A percentile compares a stretch with the other conserved stretches of the same genome.
These are phyloP conservation scores for Uromys caudimaculatus DNA, from an alignment of 2,797 vertebrate genomes.

Conservation along the genomic window DNA sequence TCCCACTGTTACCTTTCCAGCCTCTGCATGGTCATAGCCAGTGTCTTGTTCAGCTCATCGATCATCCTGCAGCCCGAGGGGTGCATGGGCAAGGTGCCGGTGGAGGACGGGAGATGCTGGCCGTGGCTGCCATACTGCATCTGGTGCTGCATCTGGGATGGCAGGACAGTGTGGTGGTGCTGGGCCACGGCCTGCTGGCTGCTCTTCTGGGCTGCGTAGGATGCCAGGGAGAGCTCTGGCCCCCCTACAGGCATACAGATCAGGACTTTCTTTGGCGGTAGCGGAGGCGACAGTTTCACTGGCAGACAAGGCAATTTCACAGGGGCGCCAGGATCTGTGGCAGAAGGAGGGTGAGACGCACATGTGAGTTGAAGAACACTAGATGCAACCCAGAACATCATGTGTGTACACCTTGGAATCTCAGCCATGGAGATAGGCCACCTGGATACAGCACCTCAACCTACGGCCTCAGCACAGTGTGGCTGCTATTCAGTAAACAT, in stretches of 20 bases:
- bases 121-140: conserved; percentile 95
- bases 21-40: conserved; percentile 99
- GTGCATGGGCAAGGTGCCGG: conserved; percentile 91
- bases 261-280: conserved; percentile 99
- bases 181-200: conserved; percentile 89
- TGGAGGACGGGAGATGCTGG: conserved; percentile 88
- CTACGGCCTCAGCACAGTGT: not conserved
- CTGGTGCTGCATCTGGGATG: conserved; percentile 95
- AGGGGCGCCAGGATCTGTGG: conserved; percentile 95
- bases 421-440: not conserved
- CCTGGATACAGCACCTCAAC: rapidly evolving
- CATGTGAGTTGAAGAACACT: conserved; percentile 58
- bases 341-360: conserved; percentile 77
- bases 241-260: conserved; percentile 96
- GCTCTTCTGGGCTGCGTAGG: conserved; percentile 92
- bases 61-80: conserved; percentile 95
- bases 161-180: conserved; percentile 93
- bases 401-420: rapidly evolving
- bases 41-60: conserved; percentile 97
- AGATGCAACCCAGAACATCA: not conserved
- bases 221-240: conserved; percentile 91
- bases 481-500: rapidly evolving
- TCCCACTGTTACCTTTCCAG: conserved; percentile 93
- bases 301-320: conserved; percentile 97
- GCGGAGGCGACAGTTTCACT: conserved; percentile 97